These are phyloP conservation scores for Pachydiplax longipennis DNA, from an alignment of 2,888 invertebrate genomes.

Conservation along the genomic window DNA sequence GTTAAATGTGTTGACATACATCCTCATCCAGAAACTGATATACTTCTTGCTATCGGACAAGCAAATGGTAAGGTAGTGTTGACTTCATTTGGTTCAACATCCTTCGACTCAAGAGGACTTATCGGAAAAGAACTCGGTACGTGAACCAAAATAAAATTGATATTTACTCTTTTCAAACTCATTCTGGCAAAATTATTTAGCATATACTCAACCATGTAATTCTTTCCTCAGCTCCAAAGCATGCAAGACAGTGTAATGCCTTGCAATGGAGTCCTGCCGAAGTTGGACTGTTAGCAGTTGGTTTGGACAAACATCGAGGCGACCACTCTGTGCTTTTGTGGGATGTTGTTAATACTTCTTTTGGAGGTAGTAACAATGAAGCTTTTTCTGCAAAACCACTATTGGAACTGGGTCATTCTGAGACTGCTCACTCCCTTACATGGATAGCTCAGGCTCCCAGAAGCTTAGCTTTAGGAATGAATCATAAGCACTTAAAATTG, in stretches of 20 bases:
- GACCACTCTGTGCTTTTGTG: constrained; percentile 90
- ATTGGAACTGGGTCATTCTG: constrained; percentile 82
- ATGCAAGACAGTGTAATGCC: constrained; percentile 84
- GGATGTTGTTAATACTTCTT: constrained; percentile 74
- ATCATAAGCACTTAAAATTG: constrained; percentile 85
- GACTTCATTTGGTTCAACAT: constrained; percentile 76
- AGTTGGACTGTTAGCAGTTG: constrained; percentile 81
- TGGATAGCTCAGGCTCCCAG: constrained; percentile 82
- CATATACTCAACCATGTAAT: not conserved
- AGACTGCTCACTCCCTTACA: constrained; percentile 82
- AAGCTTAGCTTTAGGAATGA: constrained; percentile 87
- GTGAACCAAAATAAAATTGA: constrained; percentile 51
- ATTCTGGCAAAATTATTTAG: not conserved
- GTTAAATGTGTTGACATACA: constrained; percentile 89
- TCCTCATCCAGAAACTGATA: constrained; percentile 74
- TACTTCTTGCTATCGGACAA: constrained; percentile 86
- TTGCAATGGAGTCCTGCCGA: constrained; percentile 89
- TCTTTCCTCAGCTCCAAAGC: constrained; percentile 73
- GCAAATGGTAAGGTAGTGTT: constrained; percentile 88
- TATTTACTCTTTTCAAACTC: not conserved
- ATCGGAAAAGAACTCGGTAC: constrained; percentile 81
- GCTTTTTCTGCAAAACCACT: constrained; percentile 62
- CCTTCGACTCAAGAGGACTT: constrained; percentile 71
- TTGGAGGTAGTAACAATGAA: constrained; percentile 49
- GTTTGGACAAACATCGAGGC: constrained; percentile 87